Percentiles rank a stretch among this genome's conserved stretches.
Conservation (phyloP, 2,113 vertebrate genomes). For the Rhinolophus ferrumequinum region DNA sequence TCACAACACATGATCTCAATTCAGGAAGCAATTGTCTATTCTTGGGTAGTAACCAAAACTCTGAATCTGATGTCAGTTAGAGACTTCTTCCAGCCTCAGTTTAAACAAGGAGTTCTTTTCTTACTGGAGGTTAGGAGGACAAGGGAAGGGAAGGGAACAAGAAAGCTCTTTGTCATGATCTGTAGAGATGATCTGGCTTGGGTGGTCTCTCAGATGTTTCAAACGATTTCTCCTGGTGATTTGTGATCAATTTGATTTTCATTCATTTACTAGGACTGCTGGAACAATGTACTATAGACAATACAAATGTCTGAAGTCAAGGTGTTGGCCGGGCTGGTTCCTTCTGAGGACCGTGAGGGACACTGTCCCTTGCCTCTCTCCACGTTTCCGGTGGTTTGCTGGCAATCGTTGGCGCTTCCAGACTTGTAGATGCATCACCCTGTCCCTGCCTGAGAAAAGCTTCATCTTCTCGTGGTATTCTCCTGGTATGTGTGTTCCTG, state of each 20-base stretch:
- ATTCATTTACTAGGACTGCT: neutral
- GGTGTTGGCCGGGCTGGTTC: rapidly evolving
- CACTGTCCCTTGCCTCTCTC: neutral
- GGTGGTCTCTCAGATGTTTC: neutral
- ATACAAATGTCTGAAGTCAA: neutral
- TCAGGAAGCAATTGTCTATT: neutral
- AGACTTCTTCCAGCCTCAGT: neutral
- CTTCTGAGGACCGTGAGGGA: neutral
- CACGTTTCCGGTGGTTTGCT: no score
- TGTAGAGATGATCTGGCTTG: no score
- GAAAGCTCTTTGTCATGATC: rapidly evolving
- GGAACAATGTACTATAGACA: neutral
- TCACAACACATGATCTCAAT: neutral
- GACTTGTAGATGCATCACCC: neutral
- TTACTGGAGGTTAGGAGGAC: no score
- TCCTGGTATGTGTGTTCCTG: neutral
- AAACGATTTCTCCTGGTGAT: neutral
- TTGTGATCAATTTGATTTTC: neutral
- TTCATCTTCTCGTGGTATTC: neutral
- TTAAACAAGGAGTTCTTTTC: neutral
- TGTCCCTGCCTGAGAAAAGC: neutral
- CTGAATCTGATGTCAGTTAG: neutral
- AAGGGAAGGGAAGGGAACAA: rapidly evolving
- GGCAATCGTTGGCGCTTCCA: neutral
- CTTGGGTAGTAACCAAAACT: neutral